These are phyloP conservation scores for Drosophila vallismaia DNA, from an alignment of 2,888 invertebrate genomes.

Conservation along the genomic window DNA sequence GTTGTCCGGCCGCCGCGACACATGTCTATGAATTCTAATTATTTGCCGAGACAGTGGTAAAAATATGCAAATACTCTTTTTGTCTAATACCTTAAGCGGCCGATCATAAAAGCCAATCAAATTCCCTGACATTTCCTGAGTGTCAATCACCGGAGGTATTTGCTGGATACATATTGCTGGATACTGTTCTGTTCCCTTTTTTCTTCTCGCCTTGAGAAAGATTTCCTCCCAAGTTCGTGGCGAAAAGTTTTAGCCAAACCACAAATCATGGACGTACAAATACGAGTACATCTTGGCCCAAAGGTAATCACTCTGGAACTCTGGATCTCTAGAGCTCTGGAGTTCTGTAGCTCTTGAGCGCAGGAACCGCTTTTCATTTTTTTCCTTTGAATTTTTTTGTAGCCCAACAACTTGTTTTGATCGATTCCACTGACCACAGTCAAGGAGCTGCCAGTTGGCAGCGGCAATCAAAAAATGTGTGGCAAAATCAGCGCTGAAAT, in stretches of 20 bases:
- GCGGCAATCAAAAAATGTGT: constrained; percentile 78
- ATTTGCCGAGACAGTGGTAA: constrained; percentile 49
- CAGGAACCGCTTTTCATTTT: constrained; percentile 14
- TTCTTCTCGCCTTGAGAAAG: constrained; percentile 32
- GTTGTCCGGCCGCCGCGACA: constrained; percentile 46
- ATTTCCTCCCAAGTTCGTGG: constrained; percentile 42
- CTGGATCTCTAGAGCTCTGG: background rate
- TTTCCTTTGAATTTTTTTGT: constrained; percentile 27
- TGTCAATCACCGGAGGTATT: constrained; percentile 72
- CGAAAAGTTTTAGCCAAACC: constrained; percentile 17
- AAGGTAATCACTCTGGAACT: constrained; percentile 59
- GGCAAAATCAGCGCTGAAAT: constrained; percentile 78
- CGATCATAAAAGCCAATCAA: constrained; percentile 75
- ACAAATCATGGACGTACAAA: constrained; percentile 67
- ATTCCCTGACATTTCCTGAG: constrained; percentile 79
- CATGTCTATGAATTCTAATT: constrained; percentile 78
- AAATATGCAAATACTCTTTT: constrained; percentile 68
- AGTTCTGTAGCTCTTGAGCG: background rate
- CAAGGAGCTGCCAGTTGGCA: constrained; percentile 48
- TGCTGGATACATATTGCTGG: constrained; percentile 26
- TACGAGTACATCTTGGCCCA: constrained; percentile 32
- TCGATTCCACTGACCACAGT: constrained; percentile 62
- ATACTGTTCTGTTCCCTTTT: too few relatives aligned
- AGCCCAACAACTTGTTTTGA: constrained; percentile 66
- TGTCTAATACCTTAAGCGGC: constrained; percentile 73